Conservation (phyloP, 2,888 invertebrate species). For the Operophtera brumata region DNA sequence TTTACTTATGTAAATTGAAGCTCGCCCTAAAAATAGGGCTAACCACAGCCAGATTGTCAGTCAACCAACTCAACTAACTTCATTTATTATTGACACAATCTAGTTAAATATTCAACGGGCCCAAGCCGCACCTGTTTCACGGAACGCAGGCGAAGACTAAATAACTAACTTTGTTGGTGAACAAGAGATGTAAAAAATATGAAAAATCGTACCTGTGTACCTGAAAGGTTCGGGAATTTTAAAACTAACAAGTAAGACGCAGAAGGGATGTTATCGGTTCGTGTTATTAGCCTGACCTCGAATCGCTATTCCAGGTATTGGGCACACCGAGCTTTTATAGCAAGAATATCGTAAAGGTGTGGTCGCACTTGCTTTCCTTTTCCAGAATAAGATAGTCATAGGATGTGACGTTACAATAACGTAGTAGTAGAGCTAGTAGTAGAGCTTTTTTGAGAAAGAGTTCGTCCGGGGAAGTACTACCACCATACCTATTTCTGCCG, state of each 20-base stretch:
- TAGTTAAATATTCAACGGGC: slow-evolving; percentile 37
- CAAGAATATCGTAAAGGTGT: not conserved
- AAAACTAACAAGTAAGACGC: slow-evolving; percentile 49
- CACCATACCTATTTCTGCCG: too few species aligned
- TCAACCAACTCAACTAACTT: slow-evolving; percentile 35
- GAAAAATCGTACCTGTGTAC: slow-evolving; percentile 17
- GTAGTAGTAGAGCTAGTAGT: too few species aligned
- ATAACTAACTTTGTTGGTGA: slow-evolving; percentile 26
- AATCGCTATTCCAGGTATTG: slow-evolving; percentile 37
- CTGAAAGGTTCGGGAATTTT: slow-evolving; percentile 21
- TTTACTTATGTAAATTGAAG: slow-evolving; percentile 31
- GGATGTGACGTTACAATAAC: too few species aligned
- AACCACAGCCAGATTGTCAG: slow-evolving; percentile 37
- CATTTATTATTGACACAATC: slow-evolving; percentile 37
- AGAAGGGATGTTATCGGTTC: slow-evolving; percentile 48
- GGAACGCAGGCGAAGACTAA: slow-evolving; percentile 26
- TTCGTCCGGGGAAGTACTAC: too few species aligned
- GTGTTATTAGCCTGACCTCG: slow-evolving; percentile 56
- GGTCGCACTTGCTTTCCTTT: too few species aligned
- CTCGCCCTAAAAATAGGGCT: slow-evolving; percentile 30
- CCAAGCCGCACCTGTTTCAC: slow-evolving; percentile 33
- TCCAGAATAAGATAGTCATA: too few species aligned
- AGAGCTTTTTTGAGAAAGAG: too few species aligned
- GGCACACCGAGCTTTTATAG: slow-evolving; percentile 34
- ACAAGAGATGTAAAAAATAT: slow-evolving; percentile 29